These are phyloP conservation scores for Anabas testudineus DNA, from an alignment of 2,797 vertebrate species.

Conservation along the genomic window DNA sequence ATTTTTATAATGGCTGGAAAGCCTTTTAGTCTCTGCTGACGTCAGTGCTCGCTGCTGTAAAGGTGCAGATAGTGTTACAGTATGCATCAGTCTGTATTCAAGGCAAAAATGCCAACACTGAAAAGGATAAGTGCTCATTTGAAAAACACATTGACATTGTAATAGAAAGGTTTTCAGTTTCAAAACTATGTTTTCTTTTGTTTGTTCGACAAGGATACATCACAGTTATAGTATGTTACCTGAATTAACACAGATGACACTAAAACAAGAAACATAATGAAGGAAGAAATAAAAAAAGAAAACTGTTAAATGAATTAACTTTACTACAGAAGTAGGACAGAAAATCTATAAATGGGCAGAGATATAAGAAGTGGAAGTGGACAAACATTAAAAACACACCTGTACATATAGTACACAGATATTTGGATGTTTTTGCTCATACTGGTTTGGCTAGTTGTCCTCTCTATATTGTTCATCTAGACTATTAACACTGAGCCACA, in stretches of 20 bases:
- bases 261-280: too few relatives aligned
- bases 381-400: not conserved
- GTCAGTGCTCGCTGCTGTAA: not conserved
- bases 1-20: not conserved
- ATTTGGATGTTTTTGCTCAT: too few relatives aligned
- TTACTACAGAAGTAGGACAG: not conserved
- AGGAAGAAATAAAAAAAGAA: too few relatives aligned
- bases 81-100: not conserved
- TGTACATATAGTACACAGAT: not conserved
- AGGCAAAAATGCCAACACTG: not conserved
- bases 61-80: not conserved
- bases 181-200: too few relatives aligned
- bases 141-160: too few relatives aligned
- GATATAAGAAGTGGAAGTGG: rapidly evolving
- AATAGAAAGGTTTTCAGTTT: not conserved
- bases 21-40: not conserved
- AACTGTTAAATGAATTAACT: too few relatives aligned
- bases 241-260: not conserved
- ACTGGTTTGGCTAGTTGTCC: not conserved
- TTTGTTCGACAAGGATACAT: not conserved
- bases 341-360: not conserved
- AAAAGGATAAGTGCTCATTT: not conserved
- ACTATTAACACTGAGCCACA: not conserved
- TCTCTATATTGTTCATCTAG: not conserved
- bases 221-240: too few relatives aligned